A percentile compares a stretch with the other conserved stretches of the same genome.
Conservation (phyloP, 2,888 invertebrate genomes). For the Eurois occulta region DNA sequence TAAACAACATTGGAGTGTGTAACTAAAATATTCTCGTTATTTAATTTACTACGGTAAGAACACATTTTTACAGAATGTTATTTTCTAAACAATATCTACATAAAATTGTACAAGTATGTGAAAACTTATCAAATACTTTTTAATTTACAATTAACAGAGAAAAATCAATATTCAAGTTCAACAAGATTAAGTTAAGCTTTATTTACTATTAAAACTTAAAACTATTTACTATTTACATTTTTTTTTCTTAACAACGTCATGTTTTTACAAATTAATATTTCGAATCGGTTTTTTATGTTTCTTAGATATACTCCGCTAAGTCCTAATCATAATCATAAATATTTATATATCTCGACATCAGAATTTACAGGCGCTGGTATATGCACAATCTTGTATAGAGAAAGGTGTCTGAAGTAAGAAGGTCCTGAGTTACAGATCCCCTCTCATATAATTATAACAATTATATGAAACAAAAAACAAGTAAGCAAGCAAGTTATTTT, state of each 20-base stretch:
- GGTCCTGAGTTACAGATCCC: too few species aligned
- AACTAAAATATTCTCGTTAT: slow-evolving; percentile 91
- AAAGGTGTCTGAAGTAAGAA: too few species aligned
- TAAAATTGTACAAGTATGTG: slow-evolving; percentile 90
- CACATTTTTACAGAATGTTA: slow-evolving; percentile 91
- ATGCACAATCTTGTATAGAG: too few species aligned
- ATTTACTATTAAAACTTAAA: slow-evolving; percentile 79
- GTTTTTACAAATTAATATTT: slow-evolving; percentile 80
- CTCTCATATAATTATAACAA: too few species aligned
- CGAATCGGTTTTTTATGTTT: slow-evolving; percentile 72
- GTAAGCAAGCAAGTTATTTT: too few species aligned
- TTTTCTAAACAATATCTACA: slow-evolving; percentile 90
- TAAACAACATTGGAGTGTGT: slow-evolving; percentile 84
- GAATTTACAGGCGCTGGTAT: too few species aligned
- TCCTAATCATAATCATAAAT: too few species aligned
- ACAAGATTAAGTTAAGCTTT: slow-evolving; percentile 89
- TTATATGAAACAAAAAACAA: too few species aligned
- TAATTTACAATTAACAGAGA: slow-evolving; percentile 89
- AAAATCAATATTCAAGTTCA: slow-evolving; percentile 88
- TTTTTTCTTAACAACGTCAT: slow-evolving; percentile 82
- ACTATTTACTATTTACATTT: slow-evolving; percentile 86
- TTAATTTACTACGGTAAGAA: slow-evolving; percentile 91
- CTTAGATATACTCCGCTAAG: slow-evolving; percentile 54
- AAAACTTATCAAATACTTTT: slow-evolving; percentile 87
- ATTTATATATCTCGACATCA: too few species aligned